Conservation (phyloP, 2,113 vertebrate species). For the Cephalopterus ornatus region DNA sequence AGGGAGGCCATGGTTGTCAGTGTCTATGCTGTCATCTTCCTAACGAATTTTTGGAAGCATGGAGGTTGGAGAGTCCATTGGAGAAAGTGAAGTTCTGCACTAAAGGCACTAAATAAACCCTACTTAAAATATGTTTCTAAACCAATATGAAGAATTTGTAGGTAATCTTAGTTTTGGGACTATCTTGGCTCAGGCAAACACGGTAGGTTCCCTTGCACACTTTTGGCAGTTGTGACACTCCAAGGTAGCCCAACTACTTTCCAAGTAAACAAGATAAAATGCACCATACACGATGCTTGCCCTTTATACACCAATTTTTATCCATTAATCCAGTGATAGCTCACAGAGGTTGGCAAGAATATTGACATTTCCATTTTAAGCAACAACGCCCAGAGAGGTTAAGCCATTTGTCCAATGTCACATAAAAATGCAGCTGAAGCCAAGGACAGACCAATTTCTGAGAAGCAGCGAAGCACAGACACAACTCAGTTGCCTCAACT, state of each 20-base stretch:
- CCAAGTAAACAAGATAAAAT: conserved; percentile 27
- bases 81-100: neutral
- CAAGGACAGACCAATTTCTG: conserved; percentile 3
- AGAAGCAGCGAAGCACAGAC: neutral
- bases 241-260: neutral
- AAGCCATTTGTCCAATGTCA: conserved; percentile 10
- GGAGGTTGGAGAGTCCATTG: neutral
- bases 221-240: neutral
- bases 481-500: neutral
- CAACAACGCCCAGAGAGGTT: neutral
- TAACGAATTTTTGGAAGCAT: neutral
- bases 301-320: conserved; percentile 29
- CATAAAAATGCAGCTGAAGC: neutral
- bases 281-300: neutral
- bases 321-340: neutral
- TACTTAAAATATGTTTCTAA: neutral
- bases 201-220: neutral
- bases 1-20: neutral
- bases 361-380: conserved; percentile 39
- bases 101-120: neutral
- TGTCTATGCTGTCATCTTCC: neutral
- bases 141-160: neutral
- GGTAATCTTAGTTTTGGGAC: neutral
- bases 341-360: neutral
- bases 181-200: neutral